Percentiles rank a stretch among this genome's conserved stretches.
Evolutionary conservation across 2,888 invertebrate genomes (phyloP).

Genomic region (Ectropis crepuscularia): DNA sequence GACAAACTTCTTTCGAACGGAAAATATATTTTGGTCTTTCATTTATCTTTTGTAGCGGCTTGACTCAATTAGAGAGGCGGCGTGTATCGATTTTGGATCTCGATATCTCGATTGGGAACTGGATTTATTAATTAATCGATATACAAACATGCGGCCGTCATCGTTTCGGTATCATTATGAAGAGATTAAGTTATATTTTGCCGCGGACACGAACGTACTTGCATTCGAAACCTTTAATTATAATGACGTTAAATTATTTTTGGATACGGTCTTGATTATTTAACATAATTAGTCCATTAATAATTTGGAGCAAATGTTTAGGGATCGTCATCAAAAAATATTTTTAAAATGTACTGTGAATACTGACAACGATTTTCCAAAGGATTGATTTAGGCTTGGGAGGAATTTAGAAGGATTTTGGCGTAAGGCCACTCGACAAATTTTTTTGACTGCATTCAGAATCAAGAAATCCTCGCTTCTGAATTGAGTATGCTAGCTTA

Average conservation of each 20-base stretch:
- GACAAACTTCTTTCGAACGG: conserved; percentile 14
- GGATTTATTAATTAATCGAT: conserved; percentile 85
- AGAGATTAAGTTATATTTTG: conserved; percentile 62
- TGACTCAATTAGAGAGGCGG: conserved; percentile 83
- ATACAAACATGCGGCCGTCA: conserved; percentile 82
- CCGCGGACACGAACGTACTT: conserved; percentile 12
- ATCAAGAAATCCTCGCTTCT: no score
- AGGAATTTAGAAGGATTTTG: no score
- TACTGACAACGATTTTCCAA: no score
- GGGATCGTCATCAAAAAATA: neutral
- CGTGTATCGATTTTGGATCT: conserved; percentile 75
- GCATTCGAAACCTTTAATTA: conserved; percentile 24
- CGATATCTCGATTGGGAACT: conserved; percentile 74
- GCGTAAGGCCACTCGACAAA: no score
- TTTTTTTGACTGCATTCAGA: no score
- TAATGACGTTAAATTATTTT: conserved; percentile 26
- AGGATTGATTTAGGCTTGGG: no score
- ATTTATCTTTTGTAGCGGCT: conserved; percentile 77
- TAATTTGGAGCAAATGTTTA: conserved; percentile 11
- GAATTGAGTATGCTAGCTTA: no score
- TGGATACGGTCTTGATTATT: conserved; percentile 9
- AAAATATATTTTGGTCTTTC: conserved; percentile 48
- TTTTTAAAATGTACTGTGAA: no score
- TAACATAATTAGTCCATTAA: conserved; percentile 30
- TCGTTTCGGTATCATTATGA: conserved; percentile 71